Conservation (phyloP, 2,888 invertebrate species). For the Cheilosia grossa region DNA sequence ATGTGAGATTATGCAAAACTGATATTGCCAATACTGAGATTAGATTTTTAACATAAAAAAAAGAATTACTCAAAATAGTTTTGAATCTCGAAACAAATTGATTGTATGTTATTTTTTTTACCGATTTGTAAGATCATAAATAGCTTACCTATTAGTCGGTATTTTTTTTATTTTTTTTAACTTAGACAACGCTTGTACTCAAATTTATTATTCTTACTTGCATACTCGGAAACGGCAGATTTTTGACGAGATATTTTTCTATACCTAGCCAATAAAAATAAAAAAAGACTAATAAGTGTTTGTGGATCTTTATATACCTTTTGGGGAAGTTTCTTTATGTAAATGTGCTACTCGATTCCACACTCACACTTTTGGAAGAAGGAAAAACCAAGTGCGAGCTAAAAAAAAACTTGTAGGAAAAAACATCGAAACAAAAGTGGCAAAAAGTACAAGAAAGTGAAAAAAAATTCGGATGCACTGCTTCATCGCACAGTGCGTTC, state of each 20-base stretch:
- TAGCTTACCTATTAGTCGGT: not conserved
- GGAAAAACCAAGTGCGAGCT: too few species aligned
- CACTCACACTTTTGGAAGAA: too few species aligned
- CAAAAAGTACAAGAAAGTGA: too few species aligned
- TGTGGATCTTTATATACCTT: not conserved
- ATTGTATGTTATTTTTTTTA: not conserved
- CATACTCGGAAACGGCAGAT: conserved; percentile 25
- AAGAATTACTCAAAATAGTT: conserved; percentile 28
- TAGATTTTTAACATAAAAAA: conserved; percentile 21
- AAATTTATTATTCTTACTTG: conserved; percentile 51
- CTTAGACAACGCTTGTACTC: conserved; percentile 59
- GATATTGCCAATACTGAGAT: conserved; percentile 23
- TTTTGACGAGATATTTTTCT: conserved; percentile 43
- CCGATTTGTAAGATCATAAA: not conserved
- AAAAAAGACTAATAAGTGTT: not conserved
- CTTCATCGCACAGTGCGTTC: too few species aligned
- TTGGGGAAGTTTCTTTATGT: not conserved
- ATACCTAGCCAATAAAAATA: conserved; percentile 33
- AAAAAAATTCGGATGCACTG: too few species aligned
- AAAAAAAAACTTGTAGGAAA: too few species aligned
- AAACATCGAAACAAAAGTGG: too few species aligned
- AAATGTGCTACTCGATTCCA: too few species aligned
- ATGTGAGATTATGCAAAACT: conserved; percentile 59
- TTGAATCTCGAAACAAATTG: conserved; percentile 5
- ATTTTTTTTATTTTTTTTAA: not conserved